Percentiles rank a stretch among this genome's conserved stretches.
These are phyloP conservation scores for Agapostemon virescens DNA, from an alignment of 2,888 invertebrate species.

Conservation along the genomic window DNA sequence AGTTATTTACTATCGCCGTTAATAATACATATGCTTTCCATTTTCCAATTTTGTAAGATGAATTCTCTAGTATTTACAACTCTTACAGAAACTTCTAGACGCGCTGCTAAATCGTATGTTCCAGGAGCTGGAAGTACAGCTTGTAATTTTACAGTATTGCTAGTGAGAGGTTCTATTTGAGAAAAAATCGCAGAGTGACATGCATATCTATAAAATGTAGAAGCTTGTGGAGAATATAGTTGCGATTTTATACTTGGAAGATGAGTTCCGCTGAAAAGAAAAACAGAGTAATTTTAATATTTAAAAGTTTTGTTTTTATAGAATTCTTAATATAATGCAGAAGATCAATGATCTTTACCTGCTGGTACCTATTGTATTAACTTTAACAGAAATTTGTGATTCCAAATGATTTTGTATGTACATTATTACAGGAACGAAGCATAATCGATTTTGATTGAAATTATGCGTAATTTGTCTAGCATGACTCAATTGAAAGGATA, in stretches of 20 bases:
- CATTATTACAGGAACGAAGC: conserved; percentile 86
- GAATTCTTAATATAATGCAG: background rate
- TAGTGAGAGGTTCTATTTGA: conserved; percentile 81
- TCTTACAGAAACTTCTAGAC: conserved; percentile 82
- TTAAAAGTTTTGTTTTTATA: background rate
- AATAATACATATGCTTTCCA: conserved; percentile 78
- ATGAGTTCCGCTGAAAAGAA: conserved; percentile 75
- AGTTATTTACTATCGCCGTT: conserved; percentile 63
- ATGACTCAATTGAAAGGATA: conserved; percentile 73
- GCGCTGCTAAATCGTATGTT: conserved; percentile 85
- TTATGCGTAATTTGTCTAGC: conserved; percentile 82
- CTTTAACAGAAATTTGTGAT: conserved; percentile 83
- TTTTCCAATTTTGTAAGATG: conserved; percentile 76
- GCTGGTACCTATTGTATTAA: conserved; percentile 84
- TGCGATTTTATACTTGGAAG: conserved; percentile 77
- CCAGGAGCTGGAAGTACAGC: conserved; percentile 85
- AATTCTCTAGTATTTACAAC: conserved; percentile 72
- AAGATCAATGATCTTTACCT: conserved; percentile 79
- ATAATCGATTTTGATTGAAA: conserved; percentile 84
- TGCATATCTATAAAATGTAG: conserved; percentile 79
- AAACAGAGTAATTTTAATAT: conserved; percentile 47
- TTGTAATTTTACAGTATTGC: conserved; percentile 83
- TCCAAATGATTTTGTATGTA: conserved; percentile 86
- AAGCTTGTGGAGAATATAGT: conserved; percentile 79
- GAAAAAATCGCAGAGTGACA: conserved; percentile 80